These are phyloP conservation scores for Chaetogeoica ovagalla DNA, from an alignment of 2,888 invertebrate species.

Conservation along the genomic window DNA sequence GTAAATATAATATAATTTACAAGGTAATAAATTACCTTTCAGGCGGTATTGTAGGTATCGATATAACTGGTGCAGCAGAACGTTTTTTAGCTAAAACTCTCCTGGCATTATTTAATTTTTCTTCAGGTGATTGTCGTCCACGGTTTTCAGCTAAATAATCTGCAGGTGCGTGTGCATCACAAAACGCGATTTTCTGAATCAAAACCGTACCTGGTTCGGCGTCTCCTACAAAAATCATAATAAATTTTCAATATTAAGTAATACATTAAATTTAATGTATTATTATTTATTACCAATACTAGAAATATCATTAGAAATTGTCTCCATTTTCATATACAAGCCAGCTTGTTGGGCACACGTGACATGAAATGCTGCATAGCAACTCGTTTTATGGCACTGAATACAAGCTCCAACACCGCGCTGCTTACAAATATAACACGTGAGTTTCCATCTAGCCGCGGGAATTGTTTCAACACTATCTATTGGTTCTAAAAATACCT, in stretches of 20 bases:
- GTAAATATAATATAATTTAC: not conserved
- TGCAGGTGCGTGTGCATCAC: conserved; percentile 88
- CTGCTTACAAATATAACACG: conserved; percentile 95
- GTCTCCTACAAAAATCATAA: conserved; percentile 15
- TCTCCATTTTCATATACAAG: conserved; percentile 95
- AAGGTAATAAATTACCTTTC: conserved; percentile 61
- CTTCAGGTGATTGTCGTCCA: conserved; percentile 55
- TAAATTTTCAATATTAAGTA: not conserved
- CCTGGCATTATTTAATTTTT: conserved; percentile 64
- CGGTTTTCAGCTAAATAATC: conserved; percentile 62
- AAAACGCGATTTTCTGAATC: conserved; percentile 94
- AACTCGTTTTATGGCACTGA: conserved; percentile 94
- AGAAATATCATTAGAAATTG: conserved; percentile 67
- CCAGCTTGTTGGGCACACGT: conserved; percentile 97
- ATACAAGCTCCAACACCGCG: conserved; percentile 93
- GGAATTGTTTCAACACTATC: conserved; percentile 97
- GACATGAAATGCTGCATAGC: conserved; percentile 97
- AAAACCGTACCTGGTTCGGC: conserved; percentile 67
- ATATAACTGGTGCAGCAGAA: conserved; percentile 85
- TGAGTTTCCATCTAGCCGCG: conserved; percentile 91
- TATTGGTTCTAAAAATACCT: conserved; percentile 89
- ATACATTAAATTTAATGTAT: not conserved
- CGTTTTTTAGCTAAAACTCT: conserved; percentile 86
- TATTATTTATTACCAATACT: conserved; percentile 23
- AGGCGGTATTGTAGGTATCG: conserved; percentile 90